Percentiles rank a stretch among this genome's conserved stretches.
Evolutionary conservation across 1,140 invertebrate genomes (phyloP).

Genomic region (Anagrus nilaparvatae): DNA sequence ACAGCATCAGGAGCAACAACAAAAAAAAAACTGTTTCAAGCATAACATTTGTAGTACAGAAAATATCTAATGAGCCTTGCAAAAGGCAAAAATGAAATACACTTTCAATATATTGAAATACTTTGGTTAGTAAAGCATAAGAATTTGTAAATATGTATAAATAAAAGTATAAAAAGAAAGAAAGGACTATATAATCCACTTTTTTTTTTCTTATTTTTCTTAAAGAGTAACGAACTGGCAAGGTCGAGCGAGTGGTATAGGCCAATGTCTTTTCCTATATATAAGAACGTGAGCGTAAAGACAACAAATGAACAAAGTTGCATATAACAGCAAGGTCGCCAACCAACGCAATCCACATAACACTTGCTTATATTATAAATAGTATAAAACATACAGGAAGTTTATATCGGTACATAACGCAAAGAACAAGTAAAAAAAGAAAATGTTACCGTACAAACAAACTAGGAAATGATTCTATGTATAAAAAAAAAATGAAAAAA

Average conservation of each 20-base stretch:
- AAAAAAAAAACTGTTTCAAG: too few relatives aligned
- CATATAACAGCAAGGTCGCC: constrained; percentile 38
- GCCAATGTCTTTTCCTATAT: constrained; percentile 40
- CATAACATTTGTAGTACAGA: too few relatives aligned
- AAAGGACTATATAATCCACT: too few relatives aligned
- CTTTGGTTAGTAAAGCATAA: too few relatives aligned
- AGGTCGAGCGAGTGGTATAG: constrained; percentile 42
- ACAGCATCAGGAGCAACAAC: too few relatives aligned
- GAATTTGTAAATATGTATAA: too few relatives aligned
- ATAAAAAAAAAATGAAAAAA: background rate
- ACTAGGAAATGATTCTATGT: background rate
- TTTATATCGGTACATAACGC: constrained; percentile 6
- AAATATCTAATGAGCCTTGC: too few relatives aligned
- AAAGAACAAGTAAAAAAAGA: constrained; percentile 7
- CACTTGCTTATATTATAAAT: constrained; percentile 19
- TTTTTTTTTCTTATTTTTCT: background rate
- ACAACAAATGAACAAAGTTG: constrained; percentile 20
- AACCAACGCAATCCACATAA: constrained; percentile 24
- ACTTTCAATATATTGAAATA: too few relatives aligned
- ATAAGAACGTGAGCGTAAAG: constrained; percentile 15
- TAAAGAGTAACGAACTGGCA: constrained; percentile 43
- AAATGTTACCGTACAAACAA: background rate
- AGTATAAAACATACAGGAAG: constrained; percentile 15
- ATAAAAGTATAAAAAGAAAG: too few relatives aligned
- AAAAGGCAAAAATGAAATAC: too few relatives aligned